Base-by-base conservation (phyloP, 2,888 invertebrate genomes). In the Tetheella fluctuosa region DNA sequence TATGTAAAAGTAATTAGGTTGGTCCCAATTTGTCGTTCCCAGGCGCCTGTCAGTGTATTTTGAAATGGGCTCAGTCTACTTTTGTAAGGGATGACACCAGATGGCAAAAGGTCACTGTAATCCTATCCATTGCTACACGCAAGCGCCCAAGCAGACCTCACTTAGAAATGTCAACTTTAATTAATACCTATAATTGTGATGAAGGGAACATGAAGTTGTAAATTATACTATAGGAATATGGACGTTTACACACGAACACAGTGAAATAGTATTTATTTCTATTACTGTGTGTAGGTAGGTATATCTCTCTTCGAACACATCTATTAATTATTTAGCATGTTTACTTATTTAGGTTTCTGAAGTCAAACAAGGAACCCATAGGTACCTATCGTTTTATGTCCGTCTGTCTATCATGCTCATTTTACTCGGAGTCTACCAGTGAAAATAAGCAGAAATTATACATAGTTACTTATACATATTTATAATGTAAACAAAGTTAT, bases 41-140 rank as follows among this genome's bases (percentile, higher is more conserved):
- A 20, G 48, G 7, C 48, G 20, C 20, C 48, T 48, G 48, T 17
- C 48, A 48, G 17, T 20, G 48, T 48, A 48, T 17, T 20, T 48
- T 48, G 48, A 48, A 48, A 48, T 48, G 48, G 48, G 48, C 48
- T 8, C 48, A 20, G 48, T 48, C 48, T 20, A 48, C 48, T 48
- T 48, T 48, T 48, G 20, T 48, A 48, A 48, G 48, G 17, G 48
- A 48, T 48, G 48, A 48, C 48, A 48, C 48, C 42, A 42, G 42
- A 48, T 48, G 48, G 48, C 48, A 48, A 48, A 48, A 48, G 48
- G 48, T 48, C 48, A 10, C 20, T 48, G 48, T 48, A 48, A 48
- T 48, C 48, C 48, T 20, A 48, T 48, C 48, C 48, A 48, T 48
- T 48, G 48, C 20, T 48, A 20, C n/a, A 48, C 20, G 20, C 17